These are phyloP conservation scores for Xenopus tropicalis DNA, from an alignment of 2,113 vertebrate genomes.

Conservation along the genomic window DNA sequence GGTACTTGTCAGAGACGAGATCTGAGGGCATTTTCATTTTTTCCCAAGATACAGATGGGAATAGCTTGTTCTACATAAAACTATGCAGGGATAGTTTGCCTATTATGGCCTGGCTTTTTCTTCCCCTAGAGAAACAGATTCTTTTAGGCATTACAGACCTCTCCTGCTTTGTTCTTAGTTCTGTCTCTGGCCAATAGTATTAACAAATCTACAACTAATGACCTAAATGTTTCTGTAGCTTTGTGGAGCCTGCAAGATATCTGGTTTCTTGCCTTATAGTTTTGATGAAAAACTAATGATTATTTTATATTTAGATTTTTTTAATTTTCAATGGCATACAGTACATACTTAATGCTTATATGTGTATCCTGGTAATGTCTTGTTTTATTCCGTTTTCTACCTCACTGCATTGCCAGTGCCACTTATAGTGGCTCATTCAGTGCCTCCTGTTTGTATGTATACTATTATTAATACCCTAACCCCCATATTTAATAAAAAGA, in stretches of 20 bases:
- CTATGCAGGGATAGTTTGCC: slow-evolving; percentile 22
- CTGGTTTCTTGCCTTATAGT: neutral
- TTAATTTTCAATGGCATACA: too few species aligned
- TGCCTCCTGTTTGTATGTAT: too few species aligned
- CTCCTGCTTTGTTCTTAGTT: slow-evolving; percentile 6
- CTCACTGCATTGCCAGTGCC: too few species aligned
- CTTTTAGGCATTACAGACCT: slow-evolving; percentile 31
- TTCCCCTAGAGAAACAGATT: slow-evolving; percentile 19
- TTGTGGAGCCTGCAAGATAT: neutral
- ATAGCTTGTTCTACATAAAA: slow-evolving; percentile 25
- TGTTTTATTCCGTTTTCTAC: too few species aligned
- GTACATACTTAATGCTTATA: too few species aligned
- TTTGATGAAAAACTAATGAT: neutral
- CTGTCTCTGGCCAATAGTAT: slow-evolving; percentile 2
- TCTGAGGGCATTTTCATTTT: slow-evolving; percentile 23
- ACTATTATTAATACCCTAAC: too few species aligned
- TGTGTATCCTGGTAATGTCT: too few species aligned
- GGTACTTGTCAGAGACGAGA: slow-evolving; percentile 30
- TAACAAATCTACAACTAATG: neutral
- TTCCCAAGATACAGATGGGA: slow-evolving; percentile 32
- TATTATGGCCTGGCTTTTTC: slow-evolving; percentile 33
- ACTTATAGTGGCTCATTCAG: too few species aligned
- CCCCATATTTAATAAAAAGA: too few species aligned
- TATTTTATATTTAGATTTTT: neutral
- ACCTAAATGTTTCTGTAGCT: neutral